Base-by-base conservation (phyloP, 2,888 invertebrate species). In the Meliscaeva auricollis region DNA sequence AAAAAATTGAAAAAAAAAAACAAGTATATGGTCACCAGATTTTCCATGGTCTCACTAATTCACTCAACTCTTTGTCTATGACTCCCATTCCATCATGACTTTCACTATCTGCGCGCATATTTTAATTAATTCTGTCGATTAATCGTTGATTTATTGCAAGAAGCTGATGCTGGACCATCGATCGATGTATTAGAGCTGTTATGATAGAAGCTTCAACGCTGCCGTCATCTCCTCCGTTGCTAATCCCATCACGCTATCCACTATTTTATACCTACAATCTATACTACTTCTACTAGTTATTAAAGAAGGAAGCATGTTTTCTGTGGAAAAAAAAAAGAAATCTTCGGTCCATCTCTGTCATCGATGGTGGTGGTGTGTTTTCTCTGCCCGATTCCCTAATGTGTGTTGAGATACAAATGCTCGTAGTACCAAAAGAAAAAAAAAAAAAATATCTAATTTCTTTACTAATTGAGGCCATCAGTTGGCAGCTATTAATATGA, bases 71-170 rank as follows among this genome's bases (percentile, higher is more conserved):
- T 48, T 48, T 20, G 1, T 48, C 17, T 15, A 38, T 38, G 38
- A 38, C 17, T 17, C 8, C 17, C 20, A 15, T 15, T 48, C 5
- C 9, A 48, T 3, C 17, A 9, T 17, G 15, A 15, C 46, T 17
- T n/a, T 50, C 22, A 17, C 4, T 68, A 56, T 64, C 35, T 54
- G 64, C 41, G 87, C 87, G 78, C 87, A 88, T 89, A 38, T 6
- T 38, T 90, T 91, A 90, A 90, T 90, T 91, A 90, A 89, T 90
- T 88, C 89, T 89, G 89, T 89, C 90, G 90, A 91, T 90, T 91
- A 90, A 88, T 80, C 88, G 88, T 89, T 91, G 91, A 91, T 90
- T 91, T 89, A 90, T 81, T 76, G 11, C 38, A 44, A 48, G 54
- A 15, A 60, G 54, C 89, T 32, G 30, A 30, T 74, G 88, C 87